Evolutionary conservation across 2,888 invertebrate species (phyloP), one percentile per base, ranked within the genome.

Genomic region (Furcula furcula): DNA sequence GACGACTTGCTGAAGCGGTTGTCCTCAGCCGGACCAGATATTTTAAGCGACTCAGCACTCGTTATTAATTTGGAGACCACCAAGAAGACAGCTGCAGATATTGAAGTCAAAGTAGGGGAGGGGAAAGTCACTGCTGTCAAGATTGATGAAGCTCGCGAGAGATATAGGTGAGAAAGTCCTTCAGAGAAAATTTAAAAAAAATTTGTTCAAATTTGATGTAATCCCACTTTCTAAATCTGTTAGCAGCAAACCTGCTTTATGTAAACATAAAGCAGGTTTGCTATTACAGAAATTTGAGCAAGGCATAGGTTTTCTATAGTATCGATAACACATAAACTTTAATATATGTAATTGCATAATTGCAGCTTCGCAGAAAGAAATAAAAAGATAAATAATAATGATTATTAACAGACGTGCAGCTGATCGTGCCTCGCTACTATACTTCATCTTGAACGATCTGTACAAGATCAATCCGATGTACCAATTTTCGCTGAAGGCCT

Each of bases 381-480:
- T n/a, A n/a, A n/a, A n/a, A n/a, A n/a, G n/a, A n/a, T n/a, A n/a
- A n/a, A n/a, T n/a, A n/a, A n/a, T n/a, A n/a, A n/a, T n/a, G n/a
- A n/a, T 30, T 15, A 4, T n/a, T 7, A 3, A 7, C 10, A 90
- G 93, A 46, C 93, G 94, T 4, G 97, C 96, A 0, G 97, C 98
- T 0, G 90, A 93, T 0, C 85, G 98, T 40, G 97, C 97, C 0
- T 97, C 98, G 0, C 90, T 98, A 0, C 89, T 98, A 1, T 98
- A 98, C 77, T 98, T 98, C 74, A 96, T 98, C 43, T 87, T 98
- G 40, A 98, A 97, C 68, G 98, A 98, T 63, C 80, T 98, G 30
- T 92, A 94, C 82, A 96, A 96, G 78, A 97, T 98, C 60, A 97
- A 98, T 79, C 95, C 96, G 26, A 96, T 98, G 71, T 98, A 98